phyloP scores from a whole-genome alignment of 1,140 invertebrate species.

The Centruroides sculpturatus region DNA sequence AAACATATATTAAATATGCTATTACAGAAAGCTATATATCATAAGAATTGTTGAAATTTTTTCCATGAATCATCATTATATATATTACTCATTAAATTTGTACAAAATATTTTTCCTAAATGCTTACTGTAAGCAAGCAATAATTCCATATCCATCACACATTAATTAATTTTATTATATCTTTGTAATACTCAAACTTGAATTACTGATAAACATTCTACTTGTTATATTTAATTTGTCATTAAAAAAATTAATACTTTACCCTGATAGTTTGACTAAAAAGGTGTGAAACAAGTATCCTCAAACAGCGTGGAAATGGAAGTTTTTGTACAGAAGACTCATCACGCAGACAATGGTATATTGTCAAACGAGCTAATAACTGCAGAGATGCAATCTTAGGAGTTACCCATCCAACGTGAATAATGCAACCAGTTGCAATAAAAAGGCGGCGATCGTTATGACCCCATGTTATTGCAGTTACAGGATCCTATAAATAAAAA shows the following conservation, averaged over 20 bases:
- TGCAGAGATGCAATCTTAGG: conserved; percentile 77
- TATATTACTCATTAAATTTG: too few species aligned
- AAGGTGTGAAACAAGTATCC: conserved; percentile 65
- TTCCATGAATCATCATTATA: too few species aligned
- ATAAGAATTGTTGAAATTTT: too few species aligned
- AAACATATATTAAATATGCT: too few species aligned
- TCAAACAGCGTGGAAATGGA: conserved; percentile 69
- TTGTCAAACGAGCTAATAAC: conserved; percentile 60
- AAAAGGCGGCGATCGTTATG: conserved; percentile 91
- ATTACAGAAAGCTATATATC: too few species aligned
- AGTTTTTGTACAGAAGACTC: conserved; percentile 44
- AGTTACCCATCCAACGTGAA: conserved; percentile 78
- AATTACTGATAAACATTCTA: background rate
- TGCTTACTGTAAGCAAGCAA: too few species aligned
- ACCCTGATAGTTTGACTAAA: conserved; percentile 93
- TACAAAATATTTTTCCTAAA: too few species aligned
- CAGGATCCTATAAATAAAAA: conserved; percentile 30
- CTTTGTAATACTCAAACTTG: too few species aligned
- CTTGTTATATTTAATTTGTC: background rate
- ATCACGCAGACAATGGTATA: conserved; percentile 40
- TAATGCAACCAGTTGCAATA: conserved; percentile 62
- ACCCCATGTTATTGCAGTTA: conserved; percentile 91
- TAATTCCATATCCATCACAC: too few species aligned
- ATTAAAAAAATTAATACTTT: conserved; percentile 23
- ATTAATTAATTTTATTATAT: too few species aligned